Conservation (phyloP, 2,113 vertebrate genomes). For the Pedetes capensis region DNA sequence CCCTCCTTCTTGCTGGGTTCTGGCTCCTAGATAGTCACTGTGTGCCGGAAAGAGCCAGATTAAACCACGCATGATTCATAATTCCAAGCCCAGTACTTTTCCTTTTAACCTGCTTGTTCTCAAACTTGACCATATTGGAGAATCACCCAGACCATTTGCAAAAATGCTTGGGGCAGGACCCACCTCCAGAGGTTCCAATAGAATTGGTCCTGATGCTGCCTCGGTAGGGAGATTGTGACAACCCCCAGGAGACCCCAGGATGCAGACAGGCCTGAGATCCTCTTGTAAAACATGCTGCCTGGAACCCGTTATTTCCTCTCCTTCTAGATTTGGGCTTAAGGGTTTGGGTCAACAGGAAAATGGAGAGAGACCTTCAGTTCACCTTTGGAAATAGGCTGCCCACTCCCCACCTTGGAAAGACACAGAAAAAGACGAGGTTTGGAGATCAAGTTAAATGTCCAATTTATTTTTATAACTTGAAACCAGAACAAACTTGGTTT, state of each 20-base stretch:
- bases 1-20: background rate
- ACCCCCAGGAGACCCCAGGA: accelerated
- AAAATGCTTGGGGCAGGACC: background rate
- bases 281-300: accelerated
- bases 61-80: too few relatives aligned
- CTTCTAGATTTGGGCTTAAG: accelerated
- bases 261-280: background rate
- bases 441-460: slow-evolving; percentile 91
- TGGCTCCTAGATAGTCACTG: background rate
- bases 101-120: background rate
- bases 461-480: slow-evolving; percentile 93
- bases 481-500: slow-evolving; percentile 92
- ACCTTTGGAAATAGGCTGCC: background rate
- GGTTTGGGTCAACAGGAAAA: background rate
- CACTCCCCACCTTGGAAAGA: slow-evolving; percentile 74
- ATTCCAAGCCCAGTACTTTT: background rate
- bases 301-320: background rate
- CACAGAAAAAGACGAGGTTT: slow-evolving; percentile 86
- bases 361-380: background rate
- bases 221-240: background rate
- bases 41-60: background rate
- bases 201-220: background rate
- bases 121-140: too few relatives aligned
- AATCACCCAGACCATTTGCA: background rate
- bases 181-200: background rate